Evolutionary conservation across 1,140 invertebrate genomes (phyloP).

Genomic region (Drosophila rhopaloa): DNA sequence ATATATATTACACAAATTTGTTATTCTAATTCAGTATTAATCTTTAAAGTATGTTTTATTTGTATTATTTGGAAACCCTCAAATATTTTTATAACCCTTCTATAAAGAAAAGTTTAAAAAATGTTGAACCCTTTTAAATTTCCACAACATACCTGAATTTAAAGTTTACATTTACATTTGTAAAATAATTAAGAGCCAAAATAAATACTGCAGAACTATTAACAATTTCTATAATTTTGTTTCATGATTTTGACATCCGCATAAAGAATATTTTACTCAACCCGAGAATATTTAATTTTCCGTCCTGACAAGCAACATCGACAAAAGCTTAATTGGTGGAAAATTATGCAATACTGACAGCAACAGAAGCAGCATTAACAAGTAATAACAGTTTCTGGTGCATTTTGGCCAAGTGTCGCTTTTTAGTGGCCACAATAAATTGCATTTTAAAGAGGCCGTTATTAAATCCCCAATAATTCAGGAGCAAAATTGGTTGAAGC

Average conservation of each 20-base stretch:
- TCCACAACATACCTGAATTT: too few relatives aligned
- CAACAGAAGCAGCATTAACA: constrained; percentile 27
- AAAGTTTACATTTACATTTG: too few relatives aligned
- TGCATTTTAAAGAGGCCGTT: constrained; percentile 71
- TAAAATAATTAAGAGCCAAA: too few relatives aligned
- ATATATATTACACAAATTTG: too few relatives aligned
- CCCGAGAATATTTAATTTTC: neutral
- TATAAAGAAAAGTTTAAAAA: too few relatives aligned
- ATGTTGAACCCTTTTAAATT: too few relatives aligned
- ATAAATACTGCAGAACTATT: too few relatives aligned
- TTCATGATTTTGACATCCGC: neutral
- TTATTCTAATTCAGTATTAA: too few relatives aligned
- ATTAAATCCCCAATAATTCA: constrained; percentile 76
- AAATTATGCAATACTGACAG: constrained; percentile 62
- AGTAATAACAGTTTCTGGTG: constrained; percentile 37
- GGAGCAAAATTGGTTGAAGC: constrained; percentile 36
- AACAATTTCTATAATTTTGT: neutral
- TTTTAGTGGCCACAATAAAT: constrained; percentile 61
- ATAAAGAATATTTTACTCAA: neutral
- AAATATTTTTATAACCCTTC: too few relatives aligned
- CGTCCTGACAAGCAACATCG: neutral
- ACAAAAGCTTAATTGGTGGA: constrained; percentile 10
- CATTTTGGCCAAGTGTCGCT: constrained; percentile 54
- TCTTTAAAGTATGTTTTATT: too few relatives aligned
- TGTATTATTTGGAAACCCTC: too few relatives aligned